Evolutionary conservation across 2,113 vertebrate genomes (phyloP).

Genomic region (Hypocryptadius cinnamomeus): DNA sequence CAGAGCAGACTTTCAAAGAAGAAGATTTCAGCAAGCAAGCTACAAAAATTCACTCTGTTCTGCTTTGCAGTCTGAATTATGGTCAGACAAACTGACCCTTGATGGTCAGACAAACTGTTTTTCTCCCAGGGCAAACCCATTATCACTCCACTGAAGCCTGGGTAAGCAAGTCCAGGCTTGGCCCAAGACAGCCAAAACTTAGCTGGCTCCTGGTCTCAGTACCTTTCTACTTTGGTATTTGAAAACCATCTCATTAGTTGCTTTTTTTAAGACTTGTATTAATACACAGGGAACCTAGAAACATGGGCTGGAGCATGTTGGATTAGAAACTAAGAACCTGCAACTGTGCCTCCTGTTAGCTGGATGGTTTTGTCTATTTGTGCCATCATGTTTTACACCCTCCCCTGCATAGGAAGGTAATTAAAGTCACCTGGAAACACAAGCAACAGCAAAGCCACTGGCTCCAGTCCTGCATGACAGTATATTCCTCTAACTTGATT

Average conservation of each 20-base stretch:
- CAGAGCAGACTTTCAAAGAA: neutral
- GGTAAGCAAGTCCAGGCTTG: neutral
- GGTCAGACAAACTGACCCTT: neutral
- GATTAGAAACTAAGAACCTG: neutral
- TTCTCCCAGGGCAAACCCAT: neutral
- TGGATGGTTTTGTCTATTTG: neutral
- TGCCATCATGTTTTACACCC: neutral
- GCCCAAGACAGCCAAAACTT: neutral
- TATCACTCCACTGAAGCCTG: neutral
- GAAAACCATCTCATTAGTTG: neutral
- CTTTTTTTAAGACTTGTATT: neutral
- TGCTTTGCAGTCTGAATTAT: neutral
- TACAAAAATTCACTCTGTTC: neutral
- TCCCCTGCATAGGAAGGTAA: neutral
- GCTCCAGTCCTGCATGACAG: neutral
- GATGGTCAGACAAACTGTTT: neutral
- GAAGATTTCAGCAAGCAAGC: neutral
- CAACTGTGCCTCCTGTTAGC: neutral
- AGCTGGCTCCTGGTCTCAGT: neutral
- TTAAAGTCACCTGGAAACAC: slow-evolving; percentile 21
- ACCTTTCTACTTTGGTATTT: neutral
- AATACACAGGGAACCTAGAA: neutral
- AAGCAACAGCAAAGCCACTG: neutral
- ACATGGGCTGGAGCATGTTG: neutral
- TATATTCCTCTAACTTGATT: neutral